Evolutionary conservation across 92 coral and sea anemone species (phyloP), one percentile per base, ranked within the genome.

Genomic region (Anthopleura xanthogrammica): DNA sequence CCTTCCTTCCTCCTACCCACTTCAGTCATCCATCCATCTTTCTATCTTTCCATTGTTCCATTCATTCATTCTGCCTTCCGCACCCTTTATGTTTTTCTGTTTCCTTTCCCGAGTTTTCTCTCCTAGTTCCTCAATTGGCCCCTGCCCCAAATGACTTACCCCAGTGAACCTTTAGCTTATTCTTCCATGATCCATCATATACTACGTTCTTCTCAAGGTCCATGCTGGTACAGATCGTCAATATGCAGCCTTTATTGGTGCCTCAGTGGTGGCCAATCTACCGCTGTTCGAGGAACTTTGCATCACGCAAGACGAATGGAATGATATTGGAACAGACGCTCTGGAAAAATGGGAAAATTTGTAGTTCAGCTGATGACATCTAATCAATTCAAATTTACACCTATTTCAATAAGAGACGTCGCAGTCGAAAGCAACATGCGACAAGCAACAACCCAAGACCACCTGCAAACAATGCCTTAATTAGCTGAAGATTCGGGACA

Each of bases 151-250:
- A 0, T 46, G 50, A 46, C 50, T 0, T 4, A 3, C 7, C 50
- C 9, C 50, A 46, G 50, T 46, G 9, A 46, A 46, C 50, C 50
- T 46, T 4, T 29, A 1, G n/a, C n/a, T 7, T 43, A 43, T 43
- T 9, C 14, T 1, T 54, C 2, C 17, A 8, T 0, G 1, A 54
- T 2, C 11, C 58, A 54, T 14, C 58, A 54, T 16, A n/a, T 3
- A 17, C 29, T 13, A 1, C 29, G 12, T 78, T 24, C 43, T 36
- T 41, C 48, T 52, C 36, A 41, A 84, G 98, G 95, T 95, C 75
- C 98, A 95, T 80, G 98, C 98, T n/a, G 95, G 98, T 29, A 88
- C 84, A 20, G 98, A 93, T 54, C 97, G 98, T 22, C 93, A 95
- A 7, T 84, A 91, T 77, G 94, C 98, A 3, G 97, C 98, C 17